Percentiles rank a stretch among this genome's conserved stretches.
Conservation (phyloP, 2,113 vertebrate species). For the Orycteropus afer region DNA sequence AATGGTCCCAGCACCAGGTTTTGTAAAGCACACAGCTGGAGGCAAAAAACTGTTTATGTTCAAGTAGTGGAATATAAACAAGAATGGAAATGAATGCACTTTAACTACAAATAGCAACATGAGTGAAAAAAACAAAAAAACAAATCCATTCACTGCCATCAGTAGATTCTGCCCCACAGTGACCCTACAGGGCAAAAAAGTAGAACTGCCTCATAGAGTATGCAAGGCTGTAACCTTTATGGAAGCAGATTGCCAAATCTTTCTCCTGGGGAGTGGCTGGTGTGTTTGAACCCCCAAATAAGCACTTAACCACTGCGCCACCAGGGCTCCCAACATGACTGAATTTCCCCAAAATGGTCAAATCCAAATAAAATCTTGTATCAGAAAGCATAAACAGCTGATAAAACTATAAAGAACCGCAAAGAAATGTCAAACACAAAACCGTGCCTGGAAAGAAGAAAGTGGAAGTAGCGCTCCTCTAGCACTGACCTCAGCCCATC, state of each 20-base stretch:
- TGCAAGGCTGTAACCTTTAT: too few species aligned
- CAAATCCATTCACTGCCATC: too few species aligned
- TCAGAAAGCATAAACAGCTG: not conserved
- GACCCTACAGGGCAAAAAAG: too few species aligned
- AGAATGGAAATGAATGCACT: not conserved
- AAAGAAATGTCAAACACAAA: not conserved
- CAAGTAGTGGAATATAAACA: not conserved
- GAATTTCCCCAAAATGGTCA: not conserved
- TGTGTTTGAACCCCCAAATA: too few species aligned
- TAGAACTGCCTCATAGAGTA: too few species aligned
- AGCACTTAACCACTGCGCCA: too few species aligned
- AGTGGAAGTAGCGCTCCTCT: not conserved
- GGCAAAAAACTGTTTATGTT: not conserved
- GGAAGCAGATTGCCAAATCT: too few species aligned
- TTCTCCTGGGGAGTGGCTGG: too few species aligned
- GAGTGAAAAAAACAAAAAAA: too few species aligned
- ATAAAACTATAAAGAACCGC: constrained; percentile 8
- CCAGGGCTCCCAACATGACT: not conserved
- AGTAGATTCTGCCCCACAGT: too few species aligned
- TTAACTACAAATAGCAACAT: not conserved
- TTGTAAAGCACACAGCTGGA: not conserved
- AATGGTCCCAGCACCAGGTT: not conserved
- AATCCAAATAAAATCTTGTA: not conserved
- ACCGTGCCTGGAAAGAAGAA: not conserved
- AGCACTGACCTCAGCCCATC: not conserved